Conservation (phyloP, 35 echinoderm and acorn worm species). For the Apostichopus japonicus region DNA sequence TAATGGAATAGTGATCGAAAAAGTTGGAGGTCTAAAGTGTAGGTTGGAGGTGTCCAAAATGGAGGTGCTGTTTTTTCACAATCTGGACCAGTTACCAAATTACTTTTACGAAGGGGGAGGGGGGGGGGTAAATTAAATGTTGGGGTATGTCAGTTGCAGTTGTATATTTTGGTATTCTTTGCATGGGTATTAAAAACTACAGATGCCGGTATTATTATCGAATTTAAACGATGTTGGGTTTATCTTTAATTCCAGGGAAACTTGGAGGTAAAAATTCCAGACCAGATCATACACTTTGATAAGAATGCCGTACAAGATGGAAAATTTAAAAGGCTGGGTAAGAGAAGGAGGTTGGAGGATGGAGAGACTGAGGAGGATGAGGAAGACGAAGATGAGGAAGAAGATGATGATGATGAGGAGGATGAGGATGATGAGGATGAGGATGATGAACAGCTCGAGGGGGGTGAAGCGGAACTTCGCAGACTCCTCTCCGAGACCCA, state of each 20-base stretch:
- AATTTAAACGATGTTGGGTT: too few relatives aligned
- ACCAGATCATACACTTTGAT: slow-evolving; percentile 7
- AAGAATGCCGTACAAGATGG: background rate
- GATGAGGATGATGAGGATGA: background rate
- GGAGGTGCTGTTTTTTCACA: too few relatives aligned
- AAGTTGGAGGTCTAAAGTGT: too few relatives aligned
- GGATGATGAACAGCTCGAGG: background rate
- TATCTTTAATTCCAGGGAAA: slow-evolving; percentile 3
- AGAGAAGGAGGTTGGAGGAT: background rate
- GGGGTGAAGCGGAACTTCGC: background rate
- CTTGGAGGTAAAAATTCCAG: background rate
- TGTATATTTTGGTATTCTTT: too few relatives aligned
- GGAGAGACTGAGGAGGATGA: slow-evolving; percentile 15
- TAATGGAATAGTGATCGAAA: too few relatives aligned
- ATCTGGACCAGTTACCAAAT: too few relatives aligned
- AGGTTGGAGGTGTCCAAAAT: too few relatives aligned
- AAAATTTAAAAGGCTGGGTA: background rate
- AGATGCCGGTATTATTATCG: too few relatives aligned
- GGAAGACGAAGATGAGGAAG: background rate
- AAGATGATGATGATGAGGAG: slow-evolving; percentile 1
- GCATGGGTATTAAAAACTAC: too few relatives aligned
- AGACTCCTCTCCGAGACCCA: slow-evolving; percentile 21
- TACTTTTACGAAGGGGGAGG: too few relatives aligned
- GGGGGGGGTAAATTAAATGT: too few relatives aligned
- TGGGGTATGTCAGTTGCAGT: too few relatives aligned